These are phyloP conservation scores for Thalassarche chlororhynchos DNA, from an alignment of 2,113 vertebrate species.

Conservation along the genomic window DNA sequence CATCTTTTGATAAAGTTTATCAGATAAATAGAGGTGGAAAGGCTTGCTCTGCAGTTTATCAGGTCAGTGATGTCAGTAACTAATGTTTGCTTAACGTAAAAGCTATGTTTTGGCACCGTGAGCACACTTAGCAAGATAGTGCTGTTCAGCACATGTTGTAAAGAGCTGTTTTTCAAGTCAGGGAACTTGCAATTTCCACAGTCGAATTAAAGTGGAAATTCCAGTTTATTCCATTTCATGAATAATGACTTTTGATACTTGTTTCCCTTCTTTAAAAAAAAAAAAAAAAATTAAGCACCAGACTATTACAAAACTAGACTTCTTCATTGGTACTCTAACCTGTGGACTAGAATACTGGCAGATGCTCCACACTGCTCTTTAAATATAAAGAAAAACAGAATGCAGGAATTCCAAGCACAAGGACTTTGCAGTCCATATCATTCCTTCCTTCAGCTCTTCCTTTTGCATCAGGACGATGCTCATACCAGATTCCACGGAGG, in stretches of 20 bases:
- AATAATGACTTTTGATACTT: not conserved
- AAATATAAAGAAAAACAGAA: not conserved
- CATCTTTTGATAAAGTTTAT: constrained; percentile 57
- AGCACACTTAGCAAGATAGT: constrained; percentile 44
- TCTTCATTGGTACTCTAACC: not conserved
- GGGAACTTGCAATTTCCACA: constrained; percentile 21
- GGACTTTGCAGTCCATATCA: accelerated
- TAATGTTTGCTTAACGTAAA: constrained; percentile 75
- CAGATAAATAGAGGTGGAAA: constrained; percentile 70
- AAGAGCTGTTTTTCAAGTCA: constrained; percentile 48
- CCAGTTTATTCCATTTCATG: not conserved
- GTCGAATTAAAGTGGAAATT: constrained; percentile 41
- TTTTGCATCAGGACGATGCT: not conserved
- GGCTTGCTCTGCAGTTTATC: constrained; percentile 70
- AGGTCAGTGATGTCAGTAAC: constrained; percentile 38
- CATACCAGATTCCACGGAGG: not conserved
- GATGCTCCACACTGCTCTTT: not conserved
- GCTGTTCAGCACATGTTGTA: constrained; percentile 13
- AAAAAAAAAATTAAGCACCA: not conserved
- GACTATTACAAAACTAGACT: not conserved
- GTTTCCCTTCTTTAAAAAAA: not conserved
- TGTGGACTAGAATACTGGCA: not conserved
- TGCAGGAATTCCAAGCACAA: not conserved
- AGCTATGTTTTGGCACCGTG: constrained; percentile 61
- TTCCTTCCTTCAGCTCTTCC: not conserved